Evolutionary conservation across 2,113 vertebrate genomes (phyloP).

Genomic region (Pollachius pollachius): DNA sequence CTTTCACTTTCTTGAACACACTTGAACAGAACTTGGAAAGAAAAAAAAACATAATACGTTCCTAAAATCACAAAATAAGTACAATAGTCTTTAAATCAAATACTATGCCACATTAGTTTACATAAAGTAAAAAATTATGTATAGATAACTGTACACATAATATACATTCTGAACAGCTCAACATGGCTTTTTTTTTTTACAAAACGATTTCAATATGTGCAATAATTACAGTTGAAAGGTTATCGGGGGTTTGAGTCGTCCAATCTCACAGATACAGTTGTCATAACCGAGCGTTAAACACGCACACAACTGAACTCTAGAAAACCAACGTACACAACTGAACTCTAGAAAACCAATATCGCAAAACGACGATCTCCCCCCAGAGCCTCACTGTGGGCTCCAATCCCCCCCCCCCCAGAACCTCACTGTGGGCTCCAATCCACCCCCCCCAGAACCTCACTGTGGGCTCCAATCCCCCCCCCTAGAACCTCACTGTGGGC

Average conservation of each 20-base stretch:
- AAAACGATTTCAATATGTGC: slow-evolving; percentile 59
- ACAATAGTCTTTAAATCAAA: slow-evolving; percentile 23
- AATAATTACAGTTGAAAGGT: slow-evolving; percentile 26
- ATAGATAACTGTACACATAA: slow-evolving; percentile 58
- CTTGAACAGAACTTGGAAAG: slow-evolving; percentile 33
- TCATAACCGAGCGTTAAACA: slow-evolving; percentile 17
- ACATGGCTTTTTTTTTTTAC: slow-evolving; percentile 64
- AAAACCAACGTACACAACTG: slow-evolving; percentile 13
- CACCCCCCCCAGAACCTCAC: no score
- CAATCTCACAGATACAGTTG: slow-evolving; percentile 20
- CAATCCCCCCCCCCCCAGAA: neutral
- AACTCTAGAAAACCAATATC: slow-evolving; percentile 4
- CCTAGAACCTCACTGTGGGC: no score
- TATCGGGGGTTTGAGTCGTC: slow-evolving; percentile 26
- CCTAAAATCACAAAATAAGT: slow-evolving; percentile 6
- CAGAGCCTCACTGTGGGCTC: neutral
- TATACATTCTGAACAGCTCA: slow-evolving; percentile 71
- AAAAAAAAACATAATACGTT: slow-evolving; percentile 29
- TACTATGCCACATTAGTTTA: slow-evolving; percentile 56
- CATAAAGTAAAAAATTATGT: slow-evolving; percentile 32
- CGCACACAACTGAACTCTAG: slow-evolving; percentile 13
- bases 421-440: no score
- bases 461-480: no score
- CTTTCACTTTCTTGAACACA: slow-evolving; percentile 8
- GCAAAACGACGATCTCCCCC: neutral